Base-by-base conservation (phyloP, 2,113 vertebrate species). In the Psilopsiagon aurifrons region DNA sequence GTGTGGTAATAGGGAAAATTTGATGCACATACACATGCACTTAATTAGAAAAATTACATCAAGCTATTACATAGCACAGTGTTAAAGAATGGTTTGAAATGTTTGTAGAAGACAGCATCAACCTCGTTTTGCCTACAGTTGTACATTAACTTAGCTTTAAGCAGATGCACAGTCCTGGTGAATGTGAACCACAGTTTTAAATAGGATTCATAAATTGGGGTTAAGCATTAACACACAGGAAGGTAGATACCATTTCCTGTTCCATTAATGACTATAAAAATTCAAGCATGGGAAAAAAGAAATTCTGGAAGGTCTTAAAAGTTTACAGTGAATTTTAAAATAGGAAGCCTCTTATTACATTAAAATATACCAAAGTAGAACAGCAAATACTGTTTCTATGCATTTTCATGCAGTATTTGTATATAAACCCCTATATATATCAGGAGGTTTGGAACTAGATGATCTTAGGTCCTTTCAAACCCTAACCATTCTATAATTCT, bases 201-300 rank as follows among this genome's bases (percentile, higher is more conserved):
- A 84, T 3, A 63, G 33, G 46, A 81, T 71, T 91, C 83, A 94
- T 92, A 96, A 95, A 91, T 90, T 83, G 94, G 23, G 35, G 20
- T 84, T 86, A 82, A 71, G 43, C 52, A 80, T 69, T 69, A 81
- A 55, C 28, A 88, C 73, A 41, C 43, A 88, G 88, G 76, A 94
- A 83, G 64, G 67, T 60, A 66, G 49, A 31, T 86, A 41, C 39
- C 54, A 83, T 88, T 93, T 97, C 88, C 83, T 81, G 33, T 83
- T 88, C 86, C 51, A 75, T 67, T 93, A 86, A 94, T 81, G 46
- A 46, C 51, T 70, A 77, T 54, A 96, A 95, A 88, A 83, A 84
- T 86, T 86, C 46, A 74, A 84, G 44, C 20, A 76, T 0, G 0
- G 39, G 31, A 39, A 91, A 88, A 83, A 83, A 63, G 57, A 73